Evolutionary conservation across 2,888 invertebrate species (phyloP), one percentile per base, ranked within the genome.

Genomic region (Drosophila fungiperda): DNA sequence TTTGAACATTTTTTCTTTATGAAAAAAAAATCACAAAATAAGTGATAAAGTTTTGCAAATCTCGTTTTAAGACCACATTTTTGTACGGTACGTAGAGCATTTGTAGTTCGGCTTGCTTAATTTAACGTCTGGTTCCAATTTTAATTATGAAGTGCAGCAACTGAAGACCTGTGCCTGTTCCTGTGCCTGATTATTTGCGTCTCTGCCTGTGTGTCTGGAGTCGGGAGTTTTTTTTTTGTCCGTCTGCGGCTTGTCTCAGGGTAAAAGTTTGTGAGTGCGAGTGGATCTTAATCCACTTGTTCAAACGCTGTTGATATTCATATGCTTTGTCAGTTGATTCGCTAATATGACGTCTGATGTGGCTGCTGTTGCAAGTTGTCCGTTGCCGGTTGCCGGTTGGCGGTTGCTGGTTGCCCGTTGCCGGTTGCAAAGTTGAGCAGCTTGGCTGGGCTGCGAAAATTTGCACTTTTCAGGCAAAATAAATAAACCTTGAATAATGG

Each of bases 291-390:
- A 86, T 86, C 85, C 85, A 86, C 90, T 87, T 89, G 86, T 89
- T 87, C 86, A 87, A 87, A 87, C 75, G 86, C 88, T 90, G 90
- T 83, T 87, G 87, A 87, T 87, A 87, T 90, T 87, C 90, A 87
- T 90, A 83, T 88, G 89, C 90, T 90, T 90, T 87, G 87, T 87
- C 87, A 87, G 87, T 88, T 87, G 90, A 90, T 88, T 87, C 90
- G 86, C 88, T 87, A 87, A 87, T 87, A 90, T 90, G 87, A 87
- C 87, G 90, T 88, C 88, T 88, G 90, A 86, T 81, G 88, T 68
- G 82, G 82, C 74, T 78, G 73, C 82, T 53, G 74, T 70, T 75
- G 68, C 67, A 54, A 23, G 53, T 62, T 66, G 62, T 35, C 33
- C 11, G 32, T 48, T 52, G 45, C 7, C 38, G 6, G 42, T 9